Evolutionary conservation across 2,113 vertebrate species (phyloP).

Genomic region (Furnarius figulus): DNA sequence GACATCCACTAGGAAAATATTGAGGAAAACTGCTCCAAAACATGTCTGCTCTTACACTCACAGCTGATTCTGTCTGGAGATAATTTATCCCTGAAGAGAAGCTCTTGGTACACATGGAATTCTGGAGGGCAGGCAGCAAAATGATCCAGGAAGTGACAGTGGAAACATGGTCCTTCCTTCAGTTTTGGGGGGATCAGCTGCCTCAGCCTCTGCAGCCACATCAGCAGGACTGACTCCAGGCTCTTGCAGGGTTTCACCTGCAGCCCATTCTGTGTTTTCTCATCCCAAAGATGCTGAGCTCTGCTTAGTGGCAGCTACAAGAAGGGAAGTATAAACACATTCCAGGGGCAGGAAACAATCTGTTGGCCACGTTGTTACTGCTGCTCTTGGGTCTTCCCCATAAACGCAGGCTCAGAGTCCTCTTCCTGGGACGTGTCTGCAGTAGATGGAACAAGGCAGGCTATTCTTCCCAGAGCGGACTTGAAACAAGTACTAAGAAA

Average conservation of each 20-base stretch:
- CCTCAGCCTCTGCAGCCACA: not conserved
- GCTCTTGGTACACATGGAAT: not conserved
- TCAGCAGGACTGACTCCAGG: not conserved
- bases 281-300: not conserved
- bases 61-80: not conserved
- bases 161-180: not conserved
- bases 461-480: not conserved
- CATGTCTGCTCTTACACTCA: not conserved
- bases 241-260: not conserved
- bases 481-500: not conserved
- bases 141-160: not conserved
- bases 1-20: not conserved
- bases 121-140: not conserved
- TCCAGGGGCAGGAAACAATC: not conserved
- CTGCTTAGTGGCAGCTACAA: not conserved
- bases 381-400: not conserved
- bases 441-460: not conserved
- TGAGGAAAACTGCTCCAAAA: not conserved
- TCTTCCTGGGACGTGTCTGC: not conserved
- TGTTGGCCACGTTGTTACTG: not conserved
- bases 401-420: accelerated
- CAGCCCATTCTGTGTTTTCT: not conserved
- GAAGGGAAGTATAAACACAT: not conserved
- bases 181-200: not conserved
- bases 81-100: not conserved